Conservation (phyloP, 2,797 vertebrate species). For the Tokudaia muenninki region DNA sequence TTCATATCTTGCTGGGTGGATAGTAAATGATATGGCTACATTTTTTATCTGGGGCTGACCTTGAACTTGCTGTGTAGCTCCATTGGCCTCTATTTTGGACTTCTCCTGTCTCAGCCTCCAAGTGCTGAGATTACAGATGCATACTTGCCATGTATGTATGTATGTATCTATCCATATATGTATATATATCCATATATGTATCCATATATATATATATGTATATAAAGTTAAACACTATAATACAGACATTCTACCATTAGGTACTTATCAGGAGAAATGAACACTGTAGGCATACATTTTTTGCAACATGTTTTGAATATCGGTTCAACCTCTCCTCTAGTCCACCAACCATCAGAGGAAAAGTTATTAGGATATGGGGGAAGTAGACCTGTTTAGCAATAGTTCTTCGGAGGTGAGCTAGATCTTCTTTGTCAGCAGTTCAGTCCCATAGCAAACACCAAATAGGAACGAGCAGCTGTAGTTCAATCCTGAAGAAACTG, state of each 20-base stretch:
- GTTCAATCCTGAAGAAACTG: not conserved
- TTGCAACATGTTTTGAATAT: not conserved
- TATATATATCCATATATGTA: not conserved
- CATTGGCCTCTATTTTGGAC: not conserved
- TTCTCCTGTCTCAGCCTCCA: not conserved
- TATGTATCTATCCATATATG: too few relatives aligned
- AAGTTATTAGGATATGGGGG: not conserved
- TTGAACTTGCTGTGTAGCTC: not conserved
- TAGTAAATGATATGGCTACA: not conserved
- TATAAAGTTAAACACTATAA: conserved; percentile 5
- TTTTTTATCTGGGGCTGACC: not conserved
- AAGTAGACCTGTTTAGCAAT: not conserved
- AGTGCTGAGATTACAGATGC: not conserved
- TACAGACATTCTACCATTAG: not conserved
- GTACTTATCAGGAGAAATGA: conserved; percentile 12
- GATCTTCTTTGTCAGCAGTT: not conserved
- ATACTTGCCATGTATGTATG: too few relatives aligned
- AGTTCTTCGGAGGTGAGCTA: not conserved
- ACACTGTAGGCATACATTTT: not conserved
- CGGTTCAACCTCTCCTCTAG: not conserved
- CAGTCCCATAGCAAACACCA: not conserved
- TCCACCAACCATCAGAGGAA: not conserved
- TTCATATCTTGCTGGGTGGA: not conserved
- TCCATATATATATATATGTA: too few relatives aligned
- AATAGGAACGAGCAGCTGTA: not conserved